Base-by-base conservation (phyloP, 2,888 invertebrate species). In the Choreutis nemorana region DNA sequence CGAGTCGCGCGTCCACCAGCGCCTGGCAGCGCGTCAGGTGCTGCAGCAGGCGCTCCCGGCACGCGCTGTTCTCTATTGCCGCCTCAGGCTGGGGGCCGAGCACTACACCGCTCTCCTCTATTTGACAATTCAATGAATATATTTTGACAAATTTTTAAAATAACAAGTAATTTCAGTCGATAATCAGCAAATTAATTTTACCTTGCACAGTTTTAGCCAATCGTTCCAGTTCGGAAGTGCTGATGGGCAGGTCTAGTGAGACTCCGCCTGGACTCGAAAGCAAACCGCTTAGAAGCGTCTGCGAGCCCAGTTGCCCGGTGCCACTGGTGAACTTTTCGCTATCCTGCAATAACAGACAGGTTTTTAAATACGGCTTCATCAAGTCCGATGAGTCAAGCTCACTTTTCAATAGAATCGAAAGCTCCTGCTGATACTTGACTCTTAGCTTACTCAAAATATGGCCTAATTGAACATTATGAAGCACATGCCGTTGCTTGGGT, bases 11-110 rank as follows among this genome's bases (percentile, higher is more conserved):
- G 55, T 90, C 86, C 16, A 92, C 81, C 32, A 87, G 75, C 34
- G 83, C 81, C 57, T 92, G 90, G 49, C 87, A 87, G 39, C 89
- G 85, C 45, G 86, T 83, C 30, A 94, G 84, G 53, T 93, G 91
- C 14, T 88, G 86, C 39, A 93, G 68, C 28, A 94, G 73, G 31
- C 89, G 85, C 46, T 87, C 80, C 40, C 89, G 84, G 45, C 94
- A 94, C 55, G 87, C 90, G 25, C 83, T 79, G 25, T 88, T 84
- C 64, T 92, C 89, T 32, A 92, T 92, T 2, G 90, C 86, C 7
- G 90, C 89, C 59, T 93, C 91, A 0, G 92, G 92, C 60, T 87
- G 85, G 7, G 91, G 92, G 38, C 84, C 26, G 32, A 12, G 7
- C 10, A 22, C 26, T 12, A 3, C 20, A 45, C 35, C 2, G 37